Percentiles rank a stretch among this genome's conserved stretches.
phyloP scores from a whole-genome alignment of 64 coral and sea anemone genomes.

The Hydrozoanthus tunicans region DNA sequence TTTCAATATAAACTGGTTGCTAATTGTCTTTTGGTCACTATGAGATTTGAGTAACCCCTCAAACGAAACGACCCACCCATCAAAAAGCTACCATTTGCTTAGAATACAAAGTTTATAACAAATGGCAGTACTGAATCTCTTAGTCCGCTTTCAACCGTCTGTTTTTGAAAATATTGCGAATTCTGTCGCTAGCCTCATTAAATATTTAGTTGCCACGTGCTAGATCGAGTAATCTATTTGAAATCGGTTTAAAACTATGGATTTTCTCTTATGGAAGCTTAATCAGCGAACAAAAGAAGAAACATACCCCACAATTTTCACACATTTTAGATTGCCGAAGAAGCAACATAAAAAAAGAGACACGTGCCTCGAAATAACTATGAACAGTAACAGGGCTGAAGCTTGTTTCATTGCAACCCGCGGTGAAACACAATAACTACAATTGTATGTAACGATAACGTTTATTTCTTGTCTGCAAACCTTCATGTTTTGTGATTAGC shows the following conservation, averaged over 20 bases:
- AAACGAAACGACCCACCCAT: constrained; percentile 23
- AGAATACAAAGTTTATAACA: neutral
- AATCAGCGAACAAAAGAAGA: constrained; percentile 33
- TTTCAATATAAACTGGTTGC: constrained; percentile 62
- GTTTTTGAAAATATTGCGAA: constrained; percentile 26
- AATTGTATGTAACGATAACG: neutral
- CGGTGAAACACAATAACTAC: neutral
- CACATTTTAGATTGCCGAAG: constrained; percentile 6
- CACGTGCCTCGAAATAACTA: constrained; percentile 27
- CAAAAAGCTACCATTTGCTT: constrained; percentile 20
- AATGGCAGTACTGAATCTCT: neutral
- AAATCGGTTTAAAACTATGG: constrained; percentile 41
- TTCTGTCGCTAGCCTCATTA: constrained; percentile 44
- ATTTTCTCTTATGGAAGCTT: constrained; percentile 13
- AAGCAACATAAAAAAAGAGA: neutral
- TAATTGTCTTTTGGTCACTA: constrained; percentile 73
- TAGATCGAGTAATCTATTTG: constrained; percentile 15
- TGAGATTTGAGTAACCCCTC: constrained; percentile 8
- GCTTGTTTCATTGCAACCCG: neutral
- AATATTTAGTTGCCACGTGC: constrained; percentile 57
- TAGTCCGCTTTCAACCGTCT: neutral
- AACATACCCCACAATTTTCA: constrained; percentile 13
- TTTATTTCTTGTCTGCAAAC: neutral
- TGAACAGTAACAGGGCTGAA: neutral
- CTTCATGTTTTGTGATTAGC: neutral